Percentiles rank a stretch among this genome's conserved stretches.
Evolutionary conservation across 2,888 invertebrate genomes (phyloP).

Genomic region (Hanleya hanleyi): DNA sequence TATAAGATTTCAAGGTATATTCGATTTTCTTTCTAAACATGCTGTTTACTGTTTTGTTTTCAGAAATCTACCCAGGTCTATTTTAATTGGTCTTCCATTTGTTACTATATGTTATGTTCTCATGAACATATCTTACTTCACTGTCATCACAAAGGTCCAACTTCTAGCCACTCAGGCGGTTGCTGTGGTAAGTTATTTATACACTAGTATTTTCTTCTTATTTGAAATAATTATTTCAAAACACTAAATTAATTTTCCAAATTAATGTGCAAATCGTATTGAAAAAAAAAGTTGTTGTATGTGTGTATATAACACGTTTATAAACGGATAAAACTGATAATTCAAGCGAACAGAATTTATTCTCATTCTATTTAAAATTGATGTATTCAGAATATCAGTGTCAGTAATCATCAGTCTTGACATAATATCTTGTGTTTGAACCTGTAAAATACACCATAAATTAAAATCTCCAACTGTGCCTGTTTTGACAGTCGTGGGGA

Average conservation of each 20-base stretch:
- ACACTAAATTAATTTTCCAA: too few relatives aligned
- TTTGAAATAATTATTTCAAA: too few relatives aligned
- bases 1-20: not conserved
- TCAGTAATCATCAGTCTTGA: too few relatives aligned
- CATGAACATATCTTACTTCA: constrained; percentile 89
- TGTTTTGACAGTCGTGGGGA: constrained; percentile 61
- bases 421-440: not conserved
- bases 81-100: constrained; percentile 84
- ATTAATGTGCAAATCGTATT: too few relatives aligned
- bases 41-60: not conserved
- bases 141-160: constrained; percentile 81
- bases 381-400: too few relatives aligned
- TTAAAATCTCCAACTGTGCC: not conserved
- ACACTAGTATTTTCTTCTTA: too few relatives aligned
- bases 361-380: too few relatives aligned
- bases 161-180: constrained; percentile 85
- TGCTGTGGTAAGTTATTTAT: constrained; percentile 80
- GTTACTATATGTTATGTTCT: constrained; percentile 85
- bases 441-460: not conserved
- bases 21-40: constrained; percentile 2
- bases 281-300: too few relatives aligned
- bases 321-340: too few relatives aligned
- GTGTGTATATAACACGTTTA: too few relatives aligned
- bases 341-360: too few relatives aligned
- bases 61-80: constrained; percentile 86